phyloP scores from a whole-genome alignment of 1,140 invertebrate species.

The Nephotettix cincticeps region DNA sequence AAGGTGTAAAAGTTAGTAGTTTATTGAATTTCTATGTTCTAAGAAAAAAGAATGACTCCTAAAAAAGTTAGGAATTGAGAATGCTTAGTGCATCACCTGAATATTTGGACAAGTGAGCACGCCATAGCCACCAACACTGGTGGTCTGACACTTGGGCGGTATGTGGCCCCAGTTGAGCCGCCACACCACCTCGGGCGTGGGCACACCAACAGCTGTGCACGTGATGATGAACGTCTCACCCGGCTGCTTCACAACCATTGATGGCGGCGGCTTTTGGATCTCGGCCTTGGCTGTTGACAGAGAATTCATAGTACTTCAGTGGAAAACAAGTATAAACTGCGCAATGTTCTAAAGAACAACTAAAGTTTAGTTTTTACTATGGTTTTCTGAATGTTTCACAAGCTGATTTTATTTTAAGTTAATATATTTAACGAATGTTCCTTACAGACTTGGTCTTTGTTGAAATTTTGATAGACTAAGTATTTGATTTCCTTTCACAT shows the following conservation, averaged over 20 bases:
- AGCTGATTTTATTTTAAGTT: too few species aligned
- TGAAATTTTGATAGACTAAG: too few species aligned
- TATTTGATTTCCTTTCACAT: too few species aligned
- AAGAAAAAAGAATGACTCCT: too few species aligned
- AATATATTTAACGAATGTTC: too few species aligned
- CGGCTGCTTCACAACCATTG: constrained; percentile 64
- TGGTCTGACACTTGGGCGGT: constrained; percentile 76
- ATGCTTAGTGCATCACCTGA: constrained; percentile 48
- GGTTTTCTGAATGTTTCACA: too few species aligned
- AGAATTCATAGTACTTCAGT: background rate
- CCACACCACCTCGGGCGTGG: constrained; percentile 91
- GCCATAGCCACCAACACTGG: constrained; percentile 77
- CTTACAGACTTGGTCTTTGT: too few species aligned
- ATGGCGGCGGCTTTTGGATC: constrained; percentile 66
- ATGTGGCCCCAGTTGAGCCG: constrained; percentile 96
- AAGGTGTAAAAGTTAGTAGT: too few species aligned
- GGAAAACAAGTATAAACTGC: background rate
- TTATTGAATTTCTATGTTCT: too few species aligned
- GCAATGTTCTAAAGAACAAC: background rate
- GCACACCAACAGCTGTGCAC: constrained; percentile 87
- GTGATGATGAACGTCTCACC: constrained; percentile 74
- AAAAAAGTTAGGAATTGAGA: too few species aligned
- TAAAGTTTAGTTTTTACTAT: too few species aligned
- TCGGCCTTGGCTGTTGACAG: constrained; percentile 56
- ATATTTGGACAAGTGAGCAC: constrained; percentile 78